Evolutionary conservation across 2,888 invertebrate species (phyloP).

Genomic region (Cephonodes hylas): DNA sequence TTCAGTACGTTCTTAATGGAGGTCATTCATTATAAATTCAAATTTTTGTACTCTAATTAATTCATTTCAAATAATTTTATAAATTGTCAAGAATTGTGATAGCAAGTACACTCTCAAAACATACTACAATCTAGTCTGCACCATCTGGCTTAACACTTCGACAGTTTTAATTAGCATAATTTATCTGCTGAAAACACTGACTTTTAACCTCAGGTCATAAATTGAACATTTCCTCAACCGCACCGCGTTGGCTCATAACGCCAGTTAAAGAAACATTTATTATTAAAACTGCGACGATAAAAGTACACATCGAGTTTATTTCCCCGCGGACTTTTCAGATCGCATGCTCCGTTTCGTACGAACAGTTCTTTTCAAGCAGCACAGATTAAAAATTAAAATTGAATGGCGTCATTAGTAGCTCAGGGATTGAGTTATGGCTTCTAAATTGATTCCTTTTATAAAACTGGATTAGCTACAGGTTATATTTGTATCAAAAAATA

Average conservation of each 20-base stretch:
- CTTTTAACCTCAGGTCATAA: not conserved
- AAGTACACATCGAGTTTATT: slow-evolving; percentile 30
- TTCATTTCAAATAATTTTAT: no score
- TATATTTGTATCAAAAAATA: no score
- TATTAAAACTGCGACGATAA: slow-evolving; percentile 32
- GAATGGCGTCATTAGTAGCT: not conserved
- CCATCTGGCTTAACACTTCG: no score
- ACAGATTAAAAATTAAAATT: not conserved
- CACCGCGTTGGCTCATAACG: not conserved
- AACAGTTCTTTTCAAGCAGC: not conserved
- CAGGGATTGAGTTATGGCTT: not conserved
- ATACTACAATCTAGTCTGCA: no score
- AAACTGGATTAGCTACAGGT: no score
- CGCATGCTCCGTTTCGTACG: slow-evolving; percentile 33
- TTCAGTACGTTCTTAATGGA: no score
- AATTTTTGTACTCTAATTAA: no score
- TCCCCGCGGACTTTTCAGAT: slow-evolving; percentile 31
- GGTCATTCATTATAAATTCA: no score
- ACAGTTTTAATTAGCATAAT: no score
- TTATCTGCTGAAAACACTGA: not conserved
- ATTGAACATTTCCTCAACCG: not conserved
- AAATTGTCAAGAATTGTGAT: no score
- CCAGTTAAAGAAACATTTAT: slow-evolving; percentile 24
- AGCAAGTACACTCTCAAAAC: no score
- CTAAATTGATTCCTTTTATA: not conserved